These are phyloP conservation scores for Cyprinodon brontotheroides DNA, from an alignment of 2,113 vertebrate species.

Conservation along the genomic window DNA sequence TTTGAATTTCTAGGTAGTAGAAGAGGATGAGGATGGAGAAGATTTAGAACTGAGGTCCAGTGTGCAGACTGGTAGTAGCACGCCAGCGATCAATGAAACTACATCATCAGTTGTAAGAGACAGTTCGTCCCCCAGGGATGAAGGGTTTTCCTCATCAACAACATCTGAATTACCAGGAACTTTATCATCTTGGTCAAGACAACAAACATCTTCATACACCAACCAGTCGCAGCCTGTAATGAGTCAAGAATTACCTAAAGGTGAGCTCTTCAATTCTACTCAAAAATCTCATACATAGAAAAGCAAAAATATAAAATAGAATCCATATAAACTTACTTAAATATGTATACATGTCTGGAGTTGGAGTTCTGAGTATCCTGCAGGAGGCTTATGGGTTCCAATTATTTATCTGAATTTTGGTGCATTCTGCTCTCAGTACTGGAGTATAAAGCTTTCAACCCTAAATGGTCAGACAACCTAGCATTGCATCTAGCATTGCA, in stretches of 20 bases:
- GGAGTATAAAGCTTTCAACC: no score
- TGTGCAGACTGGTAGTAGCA: slow-evolving; percentile 52
- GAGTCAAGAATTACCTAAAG: slow-evolving; percentile 51
- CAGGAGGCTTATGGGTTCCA: no score
- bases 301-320: no score
- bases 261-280: slow-evolving; percentile 52
- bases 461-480: no score
- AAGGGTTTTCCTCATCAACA: slow-evolving; percentile 45
- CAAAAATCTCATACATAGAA: neutral
- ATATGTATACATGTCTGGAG: no score
- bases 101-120: slow-evolving; percentile 42
- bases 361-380: no score
- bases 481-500: no score
- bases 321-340: no score
- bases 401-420: no score
- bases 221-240: slow-evolving; percentile 39
- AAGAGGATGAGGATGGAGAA: slow-evolving; percentile 73
- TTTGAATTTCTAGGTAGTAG: slow-evolving; percentile 61
- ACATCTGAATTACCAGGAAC: slow-evolving; percentile 47
- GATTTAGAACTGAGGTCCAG: slow-evolving; percentile 71
- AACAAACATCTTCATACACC: slow-evolving; percentile 36
- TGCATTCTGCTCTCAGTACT: no score
- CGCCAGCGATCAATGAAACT: slow-evolving; percentile 59
- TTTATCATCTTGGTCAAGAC: slow-evolving; percentile 36
- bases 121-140: slow-evolving; percentile 41